Evolutionary conservation across 2,797 vertebrate species (phyloP).

Genomic region (Gymnoscopelus braueri): DNA sequence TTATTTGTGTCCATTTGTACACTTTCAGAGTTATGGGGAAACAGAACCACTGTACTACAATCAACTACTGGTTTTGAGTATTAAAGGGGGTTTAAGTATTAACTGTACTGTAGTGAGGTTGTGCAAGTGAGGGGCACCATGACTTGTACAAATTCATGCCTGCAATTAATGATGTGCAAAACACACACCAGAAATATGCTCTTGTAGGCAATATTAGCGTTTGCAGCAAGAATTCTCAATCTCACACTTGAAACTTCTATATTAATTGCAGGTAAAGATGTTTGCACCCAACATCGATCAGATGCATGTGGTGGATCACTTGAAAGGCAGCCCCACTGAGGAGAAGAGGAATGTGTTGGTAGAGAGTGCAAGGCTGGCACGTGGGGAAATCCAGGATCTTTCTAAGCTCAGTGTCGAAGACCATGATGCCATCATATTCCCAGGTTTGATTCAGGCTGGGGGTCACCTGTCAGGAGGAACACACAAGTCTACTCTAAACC

Average conservation of each 20-base stretch:
- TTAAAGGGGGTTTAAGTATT: no score
- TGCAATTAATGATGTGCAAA: no score
- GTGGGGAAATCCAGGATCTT: conserved; percentile 82
- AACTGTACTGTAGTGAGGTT: no score
- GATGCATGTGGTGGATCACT: conserved; percentile 86
- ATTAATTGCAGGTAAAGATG: conserved; percentile 82
- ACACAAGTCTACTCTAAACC: neutral
- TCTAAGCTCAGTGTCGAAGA: conserved; percentile 77
- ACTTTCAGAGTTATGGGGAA: no score
- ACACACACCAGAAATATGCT: no score
- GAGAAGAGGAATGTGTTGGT: conserved; percentile 85
- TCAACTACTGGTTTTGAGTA: no score
- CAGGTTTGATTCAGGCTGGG: conserved; percentile 67
- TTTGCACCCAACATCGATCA: conserved; percentile 88
- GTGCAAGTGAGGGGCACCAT: no score
- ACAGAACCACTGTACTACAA: no score
- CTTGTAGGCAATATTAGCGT: no score
- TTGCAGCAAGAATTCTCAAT: no score
- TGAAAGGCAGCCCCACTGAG: conserved; percentile 80
- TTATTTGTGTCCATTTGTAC: no score
- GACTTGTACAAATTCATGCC: no score
- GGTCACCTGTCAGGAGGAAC: neutral
- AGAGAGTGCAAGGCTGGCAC: conserved; percentile 84
- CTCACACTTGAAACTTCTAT: neutral
- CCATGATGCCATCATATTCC: conserved; percentile 83